Base-by-base conservation (phyloP, 2,797 vertebrate species). In the Eremophila alpestris region DNA sequence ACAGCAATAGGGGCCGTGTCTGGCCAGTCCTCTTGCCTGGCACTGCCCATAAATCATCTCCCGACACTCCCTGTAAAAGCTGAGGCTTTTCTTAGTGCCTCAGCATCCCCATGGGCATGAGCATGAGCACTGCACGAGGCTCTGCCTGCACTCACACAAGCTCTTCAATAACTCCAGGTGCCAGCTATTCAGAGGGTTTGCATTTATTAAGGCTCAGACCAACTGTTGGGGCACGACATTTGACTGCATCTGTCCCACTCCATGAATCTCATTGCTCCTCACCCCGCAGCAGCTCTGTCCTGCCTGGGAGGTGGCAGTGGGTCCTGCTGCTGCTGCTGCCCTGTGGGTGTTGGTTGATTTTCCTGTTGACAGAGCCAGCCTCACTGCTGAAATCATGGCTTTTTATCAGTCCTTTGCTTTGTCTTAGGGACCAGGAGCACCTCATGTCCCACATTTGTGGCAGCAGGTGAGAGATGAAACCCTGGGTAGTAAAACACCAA, bases 1-100 rank as follows among this genome's bases (percentile, higher is more conserved):
- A 43, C 49, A 26, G 87, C 82, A 78, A 87, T 64, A 67, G 59
- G 90, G 77, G 64, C 79, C 92, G 88, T 63, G 10, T 49, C 18
- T 75, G 94, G 88, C 62, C 77, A 90, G 79, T 59, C 83, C 90
- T 90, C 84, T 49, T 7, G 18, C 79, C 87, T 34, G 92, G 8
- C 36, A n/a, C 82, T 77, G 89, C 55, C 94, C 86, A 87, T 97
- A 97, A 98, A 98, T 97, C 97, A 96, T 79, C 95, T 97, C 95
- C 89, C 13, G 62, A 84, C 52, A 32, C 80, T 93, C 90, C 96
- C 94, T 96, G 96, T 68, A 83, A 89, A 92, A 94, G 92, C 91
- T 75, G 81, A 68, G 91, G 93, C 83, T 77, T 84, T 23, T 17
- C 78, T 87, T 69, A 52, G 49, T 19, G 63, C 86, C 93, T 91